phyloP scores from a whole-genome alignment of 2,797 vertebrate species.

The Argya squamiceps region DNA sequence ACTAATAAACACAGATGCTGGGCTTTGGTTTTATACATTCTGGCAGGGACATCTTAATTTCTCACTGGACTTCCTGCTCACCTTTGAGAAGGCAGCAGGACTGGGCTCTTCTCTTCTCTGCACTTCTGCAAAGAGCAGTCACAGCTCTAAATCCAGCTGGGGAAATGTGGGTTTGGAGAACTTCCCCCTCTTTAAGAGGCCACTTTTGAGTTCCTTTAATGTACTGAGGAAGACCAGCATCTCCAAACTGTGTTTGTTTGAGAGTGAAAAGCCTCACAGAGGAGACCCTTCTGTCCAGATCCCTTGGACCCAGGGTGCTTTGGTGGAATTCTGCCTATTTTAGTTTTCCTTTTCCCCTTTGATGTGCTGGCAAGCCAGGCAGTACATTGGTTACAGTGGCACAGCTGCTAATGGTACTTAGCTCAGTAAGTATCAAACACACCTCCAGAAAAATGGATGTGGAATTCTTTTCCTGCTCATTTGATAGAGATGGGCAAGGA shows the following conservation, averaged over 20 bases:
- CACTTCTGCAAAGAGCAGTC: neutral
- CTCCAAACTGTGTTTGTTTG: neutral
- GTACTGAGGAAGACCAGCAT: neutral
- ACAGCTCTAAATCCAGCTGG: neutral
- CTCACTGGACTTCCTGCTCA: neutral
- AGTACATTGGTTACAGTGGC: neutral
- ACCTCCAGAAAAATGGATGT: neutral
- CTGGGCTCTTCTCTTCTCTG: neutral
- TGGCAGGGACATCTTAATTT: neutral
- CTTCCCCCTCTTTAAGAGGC: neutral
- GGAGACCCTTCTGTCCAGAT: neutral
- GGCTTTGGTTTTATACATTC: conserved; percentile 17
- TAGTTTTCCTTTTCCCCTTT: neutral
- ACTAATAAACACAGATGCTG: conserved; percentile 40
- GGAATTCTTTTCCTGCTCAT: neutral
- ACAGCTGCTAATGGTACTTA: neutral
- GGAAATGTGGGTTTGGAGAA: neutral
- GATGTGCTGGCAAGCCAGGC: neutral
- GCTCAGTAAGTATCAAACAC: neutral
- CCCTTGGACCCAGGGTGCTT: neutral
- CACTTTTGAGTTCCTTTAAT: neutral
- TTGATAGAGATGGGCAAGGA: neutral
- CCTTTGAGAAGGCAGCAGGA: neutral
- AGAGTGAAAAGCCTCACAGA: neutral
- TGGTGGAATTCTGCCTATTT: neutral